Evolutionary conservation across 2,888 invertebrate species (phyloP).

Genomic region (Dermolepida albohirtum): DNA sequence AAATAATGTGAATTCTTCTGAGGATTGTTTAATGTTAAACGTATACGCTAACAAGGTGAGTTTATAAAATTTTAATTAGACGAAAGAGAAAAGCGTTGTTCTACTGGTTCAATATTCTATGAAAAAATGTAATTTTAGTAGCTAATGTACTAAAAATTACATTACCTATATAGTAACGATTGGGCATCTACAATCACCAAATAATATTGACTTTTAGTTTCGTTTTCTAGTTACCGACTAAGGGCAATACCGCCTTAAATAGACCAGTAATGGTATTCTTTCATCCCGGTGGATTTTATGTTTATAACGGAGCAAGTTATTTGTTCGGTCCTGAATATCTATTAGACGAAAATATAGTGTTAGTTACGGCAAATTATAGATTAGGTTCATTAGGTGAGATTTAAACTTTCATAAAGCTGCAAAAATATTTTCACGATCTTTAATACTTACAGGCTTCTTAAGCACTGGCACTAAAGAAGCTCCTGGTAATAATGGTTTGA

Average conservation of each 20-base stretch:
- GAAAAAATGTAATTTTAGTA: too few relatives aligned
- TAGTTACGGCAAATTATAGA: conserved; percentile 76
- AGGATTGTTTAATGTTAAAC: conserved; percentile 75
- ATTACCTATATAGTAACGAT: too few relatives aligned
- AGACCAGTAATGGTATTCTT: conserved; percentile 76
- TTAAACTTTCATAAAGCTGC: background rate
- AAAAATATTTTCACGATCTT: too few relatives aligned
- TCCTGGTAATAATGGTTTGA: conserved; percentile 77
- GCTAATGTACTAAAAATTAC: too few relatives aligned
- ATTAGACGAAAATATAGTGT: conserved; percentile 73
- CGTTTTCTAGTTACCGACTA: conserved; percentile 59
- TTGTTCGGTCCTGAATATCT: conserved; percentile 71
- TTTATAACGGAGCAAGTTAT: conserved; percentile 70
- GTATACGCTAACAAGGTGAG: conserved; percentile 66
- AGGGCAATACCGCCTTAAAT: conserved; percentile 56
- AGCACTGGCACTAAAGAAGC: conserved; percentile 75
- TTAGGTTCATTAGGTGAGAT: conserved; percentile 67
- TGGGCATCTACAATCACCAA: too few relatives aligned
- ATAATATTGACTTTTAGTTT: too few relatives aligned
- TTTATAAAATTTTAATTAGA: too few relatives aligned
- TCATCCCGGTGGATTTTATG: conserved; percentile 77
- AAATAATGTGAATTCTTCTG: conserved; percentile 63
- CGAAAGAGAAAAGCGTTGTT: too few relatives aligned
- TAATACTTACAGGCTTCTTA: conserved; percentile 56
- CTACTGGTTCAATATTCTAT: too few relatives aligned